A percentile compares a stretch with the other conserved stretches of the same genome.
These are phyloP conservation scores for Loxodonta africana DNA, from an alignment of 2,113 vertebrate species.

Conservation along the genomic window DNA sequence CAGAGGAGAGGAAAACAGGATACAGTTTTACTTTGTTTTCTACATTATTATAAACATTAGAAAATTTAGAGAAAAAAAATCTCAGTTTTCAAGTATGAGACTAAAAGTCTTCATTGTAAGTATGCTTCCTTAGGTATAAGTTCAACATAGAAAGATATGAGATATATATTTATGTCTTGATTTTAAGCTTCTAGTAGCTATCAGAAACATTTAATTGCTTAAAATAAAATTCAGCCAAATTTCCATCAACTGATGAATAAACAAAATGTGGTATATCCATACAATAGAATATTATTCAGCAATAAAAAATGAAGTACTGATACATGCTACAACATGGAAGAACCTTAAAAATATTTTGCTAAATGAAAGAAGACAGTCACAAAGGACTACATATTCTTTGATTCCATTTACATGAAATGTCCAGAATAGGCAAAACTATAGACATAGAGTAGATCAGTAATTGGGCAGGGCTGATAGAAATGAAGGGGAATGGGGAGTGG, in stretches of 20 bases:
- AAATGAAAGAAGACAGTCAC: conserved; percentile 7
- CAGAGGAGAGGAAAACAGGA: not conserved
- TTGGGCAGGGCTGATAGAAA: not conserved
- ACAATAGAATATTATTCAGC: not conserved
- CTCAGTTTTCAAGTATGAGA: not conserved
- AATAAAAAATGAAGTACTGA: not conserved
- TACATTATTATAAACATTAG: not conserved
- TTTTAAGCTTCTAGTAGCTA: conserved; percentile 35
- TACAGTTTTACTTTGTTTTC: conserved; percentile 4
- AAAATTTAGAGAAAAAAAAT: not conserved
- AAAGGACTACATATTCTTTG: not conserved
- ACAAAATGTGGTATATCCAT: not conserved
- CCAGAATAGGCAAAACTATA: not conserved
- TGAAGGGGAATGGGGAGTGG: not conserved
- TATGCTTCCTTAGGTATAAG: conserved; percentile 20
- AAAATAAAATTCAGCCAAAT: conserved; percentile 50
- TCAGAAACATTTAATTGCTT: conserved; percentile 32
- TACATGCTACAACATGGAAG: not conserved
- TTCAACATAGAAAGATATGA: not conserved
- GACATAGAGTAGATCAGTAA: not conserved
- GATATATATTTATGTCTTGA: conserved; percentile 18
- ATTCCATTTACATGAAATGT: not conserved
- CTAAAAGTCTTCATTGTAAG: conserved; percentile 23
- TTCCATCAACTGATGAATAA: not conserved
- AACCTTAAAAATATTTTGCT: conserved; percentile 12